These are phyloP conservation scores for Gadopsis marmoratus DNA, from an alignment of 2,797 vertebrate species.

Conservation along the genomic window DNA sequence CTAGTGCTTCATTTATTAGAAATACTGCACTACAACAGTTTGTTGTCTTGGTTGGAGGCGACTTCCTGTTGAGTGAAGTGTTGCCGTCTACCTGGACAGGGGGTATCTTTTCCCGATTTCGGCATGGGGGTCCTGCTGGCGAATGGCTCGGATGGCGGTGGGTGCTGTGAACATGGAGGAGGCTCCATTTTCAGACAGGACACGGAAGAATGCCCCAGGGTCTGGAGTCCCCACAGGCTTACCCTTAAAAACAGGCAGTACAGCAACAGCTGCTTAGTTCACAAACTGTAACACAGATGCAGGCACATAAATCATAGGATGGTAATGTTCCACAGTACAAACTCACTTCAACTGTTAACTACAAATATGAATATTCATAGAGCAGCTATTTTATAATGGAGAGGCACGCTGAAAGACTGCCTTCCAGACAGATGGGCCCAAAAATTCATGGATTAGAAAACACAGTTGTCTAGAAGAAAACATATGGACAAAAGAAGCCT, in stretches of 20 bases:
- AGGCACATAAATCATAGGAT: not conserved
- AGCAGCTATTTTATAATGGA: slow-evolving; percentile 66
- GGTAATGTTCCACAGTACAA: not conserved
- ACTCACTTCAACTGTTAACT: not conserved
- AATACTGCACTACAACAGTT: not conserved
- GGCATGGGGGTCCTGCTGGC: slow-evolving; percentile 94
- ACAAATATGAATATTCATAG: slow-evolving; percentile 57
- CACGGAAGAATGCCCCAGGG: slow-evolving; percentile 94
- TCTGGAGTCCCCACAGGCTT: slow-evolving; percentile 98
- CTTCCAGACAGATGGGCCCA: slow-evolving; percentile 48
- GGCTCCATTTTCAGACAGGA: slow-evolving; percentile 92
- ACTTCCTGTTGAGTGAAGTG: not conserved
- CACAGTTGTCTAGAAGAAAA: slow-evolving; percentile 36
- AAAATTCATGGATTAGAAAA: slow-evolving; percentile 52
- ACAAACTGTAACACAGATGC: not conserved
- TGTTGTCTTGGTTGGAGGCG: not conserved
- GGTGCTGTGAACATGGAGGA: slow-evolving; percentile 94
- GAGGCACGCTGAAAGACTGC: slow-evolving; percentile 62
- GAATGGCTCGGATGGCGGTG: slow-evolving; percentile 95
- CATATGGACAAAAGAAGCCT: slow-evolving; percentile 37
- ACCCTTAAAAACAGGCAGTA: slow-evolving; percentile 83
- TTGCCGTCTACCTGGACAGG: slow-evolving; percentile 87
- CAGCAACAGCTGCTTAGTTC: slow-evolving; percentile 19
- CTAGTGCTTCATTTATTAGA: not conserved
- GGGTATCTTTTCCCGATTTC: slow-evolving; percentile 86